Conservation (phyloP, 2,113 vertebrate species). For the Albula goreensis region DNA sequence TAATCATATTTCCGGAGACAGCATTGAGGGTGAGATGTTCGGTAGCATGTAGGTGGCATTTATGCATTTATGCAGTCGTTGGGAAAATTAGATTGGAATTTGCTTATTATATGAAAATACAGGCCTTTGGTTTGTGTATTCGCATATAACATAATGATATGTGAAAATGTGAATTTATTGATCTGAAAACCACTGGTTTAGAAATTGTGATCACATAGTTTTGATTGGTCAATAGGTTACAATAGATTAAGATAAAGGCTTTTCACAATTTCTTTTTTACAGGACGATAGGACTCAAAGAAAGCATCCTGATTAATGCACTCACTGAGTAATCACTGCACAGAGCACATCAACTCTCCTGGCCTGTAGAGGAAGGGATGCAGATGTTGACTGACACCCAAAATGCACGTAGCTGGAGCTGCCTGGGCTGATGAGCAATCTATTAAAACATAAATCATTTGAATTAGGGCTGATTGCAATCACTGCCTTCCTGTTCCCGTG, state of each 20-base stretch:
- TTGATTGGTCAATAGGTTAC: slow-evolving; percentile 19
- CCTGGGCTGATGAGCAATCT: slow-evolving; percentile 40
- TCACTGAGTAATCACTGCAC: slow-evolving; percentile 30
- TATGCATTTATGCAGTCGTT: no score
- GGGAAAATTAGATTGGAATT: no score
- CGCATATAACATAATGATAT: no score
- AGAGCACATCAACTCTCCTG: slow-evolving; percentile 29
- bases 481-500: slow-evolving; percentile 34
- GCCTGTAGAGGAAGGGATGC: slow-evolving; percentile 15
- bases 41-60: no score
- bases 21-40: no score
- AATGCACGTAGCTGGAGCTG: slow-evolving; percentile 28
- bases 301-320: slow-evolving; percentile 43
- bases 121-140: no score
- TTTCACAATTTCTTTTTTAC: slow-evolving; percentile 35
- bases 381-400: slow-evolving; percentile 49
- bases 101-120: no score
- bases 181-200: slow-evolving; percentile 3
- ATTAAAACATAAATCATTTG: slow-evolving; percentile 50
- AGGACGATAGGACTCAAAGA: slow-evolving; percentile 27
- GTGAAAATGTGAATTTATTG: not conserved
- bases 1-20: no score
- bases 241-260: slow-evolving; percentile 37
- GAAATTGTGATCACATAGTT: not conserved
- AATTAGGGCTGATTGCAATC: slow-evolving; percentile 59